Evolutionary conservation across 2,113 vertebrate genomes (phyloP), one percentile per base, ranked within the genome.

Genomic region (Cichladusa arquata): DNA sequence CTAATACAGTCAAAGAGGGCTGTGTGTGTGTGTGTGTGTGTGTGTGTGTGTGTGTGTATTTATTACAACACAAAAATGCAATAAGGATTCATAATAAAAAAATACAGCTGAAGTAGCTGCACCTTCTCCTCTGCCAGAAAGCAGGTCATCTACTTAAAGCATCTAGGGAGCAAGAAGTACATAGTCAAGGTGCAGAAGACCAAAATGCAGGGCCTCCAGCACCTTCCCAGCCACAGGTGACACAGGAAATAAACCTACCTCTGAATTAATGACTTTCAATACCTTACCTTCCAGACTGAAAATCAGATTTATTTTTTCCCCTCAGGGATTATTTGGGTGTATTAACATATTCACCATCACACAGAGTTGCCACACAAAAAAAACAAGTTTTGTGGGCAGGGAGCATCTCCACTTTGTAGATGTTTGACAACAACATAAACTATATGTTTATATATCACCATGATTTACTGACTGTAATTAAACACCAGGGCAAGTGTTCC

Each of bases 111-210:
- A 90, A 48, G 31, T 77, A 85, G n/a, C 34, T 6, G 3, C 19
- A 65, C 4, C 2, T 81, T 65, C 29, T 48, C 15, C 31, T 71
- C 34, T 56, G 24, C 10, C 62, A 65, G 50, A 77, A 88, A 84
- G n/a, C 0, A 0, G 29, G 36, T 4, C 5, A 0, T 25, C 65
- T 12, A 3, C 20, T 72, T 85, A 58, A 74, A 53, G 22, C 5
- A 24, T 24, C 11, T 7, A 2, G 38, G 9, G 24, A 71, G 29
- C 11, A 58, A 48, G 51, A 86, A 89, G 23, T 23, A 26, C 16
- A 19, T 19, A 12, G 22, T 44, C 2, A 5, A 51, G 48, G 29
- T 67, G 23, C 3, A 6, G 18, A 61, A 51, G 31, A 81, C 8
- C 2, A 9, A 91, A 88, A 78, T 6, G 7, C 33, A 51, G 50